Base-by-base conservation (phyloP, 1,140 invertebrate genomes). In the Lordiphosa collinella region DNA sequence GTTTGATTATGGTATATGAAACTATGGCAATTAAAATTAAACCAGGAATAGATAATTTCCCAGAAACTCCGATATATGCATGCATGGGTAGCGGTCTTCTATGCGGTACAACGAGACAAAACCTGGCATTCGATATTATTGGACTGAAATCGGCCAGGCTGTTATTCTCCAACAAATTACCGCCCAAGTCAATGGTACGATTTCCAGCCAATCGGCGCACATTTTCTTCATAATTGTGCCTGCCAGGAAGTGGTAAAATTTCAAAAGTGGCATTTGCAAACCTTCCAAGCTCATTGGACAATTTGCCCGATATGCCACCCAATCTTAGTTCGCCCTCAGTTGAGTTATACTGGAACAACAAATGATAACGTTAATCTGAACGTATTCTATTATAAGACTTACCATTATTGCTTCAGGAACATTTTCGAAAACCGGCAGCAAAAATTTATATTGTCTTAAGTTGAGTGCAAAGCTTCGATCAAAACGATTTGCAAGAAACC, bases 241-340 rank as follows among this genome's bases (percentile, higher is more conserved):
- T 5, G 1, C 32, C 14, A 1, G 7, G 5, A 1, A 38, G 3
- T 4, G 9, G 22, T 6, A 47, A 6, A 0, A 59, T 36, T 2
- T 66, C 47, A 16, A 52, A 43, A 3, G 16, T 59, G 16, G 41
- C 48, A 36, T 67, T 67, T 5, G 57, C 4, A 16, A 32, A 11
- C 0, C 9, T 13, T 12, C 41, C n/a, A 11, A 66, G 43, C 6
- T 58, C 40, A 7, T 22, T 10, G 2, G 58, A 12, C 2, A 67
- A 1, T 1, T 9, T n/a, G 0, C 64, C 64, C 7, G 43, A 2
- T 2, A 18, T 8, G 1, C 64, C 64, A 10, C 34, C 34, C 2
- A 67, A 3, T 3, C 35, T 58, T 1, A 58, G 2, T 2, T 58
- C 25, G 13, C 22, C 54, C 0, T 36, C 34, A 10, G 46, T 18